Conservation (phyloP, 2,888 invertebrate species). For the Alloplasta piceator region DNA sequence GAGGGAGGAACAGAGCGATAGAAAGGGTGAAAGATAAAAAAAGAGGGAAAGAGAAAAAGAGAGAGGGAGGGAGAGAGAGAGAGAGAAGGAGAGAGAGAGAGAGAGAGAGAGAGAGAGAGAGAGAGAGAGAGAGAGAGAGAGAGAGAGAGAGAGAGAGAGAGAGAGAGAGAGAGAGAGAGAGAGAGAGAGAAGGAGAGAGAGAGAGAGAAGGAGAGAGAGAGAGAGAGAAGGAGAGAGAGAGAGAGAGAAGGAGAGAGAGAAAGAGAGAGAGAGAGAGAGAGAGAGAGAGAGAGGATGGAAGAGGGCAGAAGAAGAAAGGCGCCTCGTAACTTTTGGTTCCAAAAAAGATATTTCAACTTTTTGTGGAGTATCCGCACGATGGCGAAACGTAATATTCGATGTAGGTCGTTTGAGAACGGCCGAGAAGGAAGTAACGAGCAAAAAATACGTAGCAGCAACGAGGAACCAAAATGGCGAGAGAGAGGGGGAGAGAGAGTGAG, state of each 20-base stretch:
- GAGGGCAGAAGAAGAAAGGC: constrained; percentile 26
- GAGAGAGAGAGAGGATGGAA: constrained; percentile 10
- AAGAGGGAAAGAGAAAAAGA: constrained; percentile 5
- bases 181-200: neutral
- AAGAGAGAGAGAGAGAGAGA: neutral
- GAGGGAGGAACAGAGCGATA: neutral
- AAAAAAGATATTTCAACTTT: constrained; percentile 57
- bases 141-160: constrained; percentile 13
- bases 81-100: constrained; percentile 18
- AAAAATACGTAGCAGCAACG: constrained; percentile 3
- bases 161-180: constrained; percentile 10
- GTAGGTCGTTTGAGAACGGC: constrained; percentile 53
- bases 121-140: constrained; percentile 15
- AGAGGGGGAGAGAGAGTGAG: constrained; percentile 25
- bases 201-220: neutral
- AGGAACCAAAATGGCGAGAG: neutral
- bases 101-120: constrained; percentile 10
- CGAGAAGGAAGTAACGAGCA: constrained; percentile 28
- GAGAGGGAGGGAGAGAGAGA: constrained; percentile 6
- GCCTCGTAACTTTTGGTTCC: constrained; percentile 55
- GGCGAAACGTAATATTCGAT: constrained; percentile 59
- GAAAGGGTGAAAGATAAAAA: neutral
- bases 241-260: neutral
- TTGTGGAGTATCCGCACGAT: constrained; percentile 30
- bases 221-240: neutral